Base-by-base conservation (phyloP, 2,888 invertebrate species). In the Cybosia mesomella region DNA sequence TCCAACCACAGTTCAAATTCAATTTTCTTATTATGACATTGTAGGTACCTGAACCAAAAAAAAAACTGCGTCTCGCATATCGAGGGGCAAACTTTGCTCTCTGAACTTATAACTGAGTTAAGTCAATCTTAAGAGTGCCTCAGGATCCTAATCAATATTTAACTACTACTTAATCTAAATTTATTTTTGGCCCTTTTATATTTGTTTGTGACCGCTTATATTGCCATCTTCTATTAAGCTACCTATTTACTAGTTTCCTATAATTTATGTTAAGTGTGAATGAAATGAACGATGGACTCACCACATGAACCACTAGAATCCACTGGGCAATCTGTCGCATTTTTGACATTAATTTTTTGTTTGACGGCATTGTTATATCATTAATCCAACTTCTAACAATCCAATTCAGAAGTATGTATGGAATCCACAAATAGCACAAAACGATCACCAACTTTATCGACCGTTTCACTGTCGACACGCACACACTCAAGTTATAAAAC, bases 381-480 rank as follows among this genome's bases (percentile, higher is more conserved):
- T 80, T 76, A 80, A 86, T 84, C 83, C 85, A 85, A 84, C 72
- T 79, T 74, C 75, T 76, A 63, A 86, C 82, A 80, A 87, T 82
- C 71, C 83, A 86, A 85, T 86, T 83, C 83, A 85, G 82, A 73
- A 85, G 84, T 89, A 90, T 85, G 83, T 88, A 79, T 87, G 89
- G 87, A 90, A 91, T 91, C 89, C 92, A 93, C 91, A 92, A 92
- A 93, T 92, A 92, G 89, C 90, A 89, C 89, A 87, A 83, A 87
- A 89, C 90, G 88, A 90, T 88, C 91, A 90, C 89, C 82, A 91
- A 92, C 89, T 91, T 88, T 91, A 94, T 92, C 92, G 92, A 94
- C 91, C 92, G 95, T 91, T 92, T 92, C 93, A 92, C 92, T 90
- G 85, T 85, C 87, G 90, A 91, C 93, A 93, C 93, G 91, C 93